These are phyloP conservation scores for Percina caprodes DNA, from an alignment of 2,113 vertebrate genomes.

Conservation along the genomic window DNA sequence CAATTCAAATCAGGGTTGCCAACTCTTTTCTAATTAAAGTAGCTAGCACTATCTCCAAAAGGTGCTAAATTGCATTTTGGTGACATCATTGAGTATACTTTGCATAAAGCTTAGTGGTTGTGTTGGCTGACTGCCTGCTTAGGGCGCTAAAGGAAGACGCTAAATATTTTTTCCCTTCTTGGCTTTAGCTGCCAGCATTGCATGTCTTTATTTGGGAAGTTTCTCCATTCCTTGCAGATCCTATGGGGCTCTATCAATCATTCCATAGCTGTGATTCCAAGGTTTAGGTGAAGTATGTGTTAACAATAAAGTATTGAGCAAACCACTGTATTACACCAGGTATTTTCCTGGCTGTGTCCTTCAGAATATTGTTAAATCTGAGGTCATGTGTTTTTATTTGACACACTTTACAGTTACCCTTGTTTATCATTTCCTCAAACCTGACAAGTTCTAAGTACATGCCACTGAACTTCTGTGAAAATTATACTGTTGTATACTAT, in stretches of 20 bases:
- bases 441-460: neutral
- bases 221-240: neutral
- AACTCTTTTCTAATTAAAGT: too few species aligned
- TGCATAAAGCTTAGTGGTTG: too few species aligned
- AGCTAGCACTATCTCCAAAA: too few species aligned
- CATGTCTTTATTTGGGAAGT: neutral
- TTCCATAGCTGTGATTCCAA: neutral
- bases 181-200: neutral
- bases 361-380: neutral
- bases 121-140: too few species aligned
- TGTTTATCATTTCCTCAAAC: neutral
- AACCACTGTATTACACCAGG: neutral
- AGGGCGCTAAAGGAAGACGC: too few species aligned
- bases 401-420: neutral
- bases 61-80: too few species aligned
- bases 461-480: neutral
- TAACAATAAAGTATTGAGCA: too few species aligned
- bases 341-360: neutral
- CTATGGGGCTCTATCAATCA: neutral
- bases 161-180: neutral
- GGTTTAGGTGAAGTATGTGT: neutral
- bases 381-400: neutral
- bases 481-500: neutral
- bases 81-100: too few species aligned
- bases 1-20: neutral